Evolutionary conservation across 2,797 vertebrate genomes (phyloP).

Genomic region (Poecilia picta): DNA sequence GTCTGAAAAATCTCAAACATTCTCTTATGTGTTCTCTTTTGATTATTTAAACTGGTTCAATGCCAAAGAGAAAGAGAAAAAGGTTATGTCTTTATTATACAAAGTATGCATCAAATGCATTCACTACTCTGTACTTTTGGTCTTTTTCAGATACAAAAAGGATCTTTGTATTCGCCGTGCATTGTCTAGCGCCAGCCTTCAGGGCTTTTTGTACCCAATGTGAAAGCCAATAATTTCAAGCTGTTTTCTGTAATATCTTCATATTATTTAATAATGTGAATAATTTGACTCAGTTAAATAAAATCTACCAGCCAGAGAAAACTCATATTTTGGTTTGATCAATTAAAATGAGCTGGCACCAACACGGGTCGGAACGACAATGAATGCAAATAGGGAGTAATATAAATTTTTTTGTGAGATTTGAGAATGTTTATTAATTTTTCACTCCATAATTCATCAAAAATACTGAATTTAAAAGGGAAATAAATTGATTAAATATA

Average conservation of each 20-base stretch:
- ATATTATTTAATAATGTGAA: conserved; percentile 1
- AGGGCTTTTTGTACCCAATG: neutral
- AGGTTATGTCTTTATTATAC: neutral
- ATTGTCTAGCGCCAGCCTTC: neutral
- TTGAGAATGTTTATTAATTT: neutral
- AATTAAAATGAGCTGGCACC: neutral
- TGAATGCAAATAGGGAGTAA: too few relatives aligned
- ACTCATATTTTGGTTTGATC: neutral
- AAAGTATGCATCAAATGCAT: neutral
- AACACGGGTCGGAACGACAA: too few relatives aligned
- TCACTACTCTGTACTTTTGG: neutral
- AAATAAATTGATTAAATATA: too few relatives aligned
- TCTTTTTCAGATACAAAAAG: neutral
- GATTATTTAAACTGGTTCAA: too few relatives aligned
- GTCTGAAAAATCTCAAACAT: neutral
- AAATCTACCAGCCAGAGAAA: neutral
- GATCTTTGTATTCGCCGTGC: neutral
- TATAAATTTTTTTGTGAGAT: neutral
- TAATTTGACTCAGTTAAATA: neutral
- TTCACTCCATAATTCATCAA: neutral
- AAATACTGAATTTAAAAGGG: neutral
- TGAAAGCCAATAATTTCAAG: neutral
- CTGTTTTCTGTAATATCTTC: neutral
- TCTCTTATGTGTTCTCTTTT: neutral
- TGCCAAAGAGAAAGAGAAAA: neutral